Evolutionary conservation across 2,113 vertebrate species (phyloP).

Genomic region (Salvelinus fontinalis): DNA sequence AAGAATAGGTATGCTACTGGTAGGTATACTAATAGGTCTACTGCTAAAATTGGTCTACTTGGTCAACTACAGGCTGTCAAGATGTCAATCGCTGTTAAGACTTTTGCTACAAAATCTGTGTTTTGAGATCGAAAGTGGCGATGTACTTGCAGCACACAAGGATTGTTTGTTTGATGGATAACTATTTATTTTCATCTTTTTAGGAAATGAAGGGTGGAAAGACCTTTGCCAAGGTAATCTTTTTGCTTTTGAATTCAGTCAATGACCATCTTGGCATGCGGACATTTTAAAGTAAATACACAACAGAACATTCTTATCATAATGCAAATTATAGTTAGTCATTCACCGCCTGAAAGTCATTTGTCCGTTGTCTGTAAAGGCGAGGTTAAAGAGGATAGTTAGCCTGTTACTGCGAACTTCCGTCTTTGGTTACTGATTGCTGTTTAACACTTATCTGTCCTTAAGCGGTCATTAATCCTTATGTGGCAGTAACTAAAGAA

Average conservation of each 20-base stretch:
- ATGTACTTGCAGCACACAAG: not conserved
- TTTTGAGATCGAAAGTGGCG: not conserved
- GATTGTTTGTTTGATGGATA: not conserved
- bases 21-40: not conserved
- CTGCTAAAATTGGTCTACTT: not conserved
- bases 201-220: constrained; percentile 97
- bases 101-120: not conserved
- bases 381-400: not conserved
- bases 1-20: not conserved
- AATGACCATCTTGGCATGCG: constrained; percentile 24
- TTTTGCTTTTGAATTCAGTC: constrained; percentile 16
- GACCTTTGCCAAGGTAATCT: constrained; percentile 89
- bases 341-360: not conserved
- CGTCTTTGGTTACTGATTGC: constrained; percentile 50
- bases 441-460: constrained; percentile 13
- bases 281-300: constrained; percentile 47
- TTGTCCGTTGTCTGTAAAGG: not conserved
- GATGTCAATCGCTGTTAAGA: too few species aligned
- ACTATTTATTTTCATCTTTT: constrained; percentile 32
- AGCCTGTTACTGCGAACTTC: constrained; percentile 26
- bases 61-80: too few species aligned
- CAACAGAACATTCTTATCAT: constrained; percentile 33
- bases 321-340: not conserved
- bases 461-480: not conserved
- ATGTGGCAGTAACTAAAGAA: not conserved